phyloP scores from a whole-genome alignment of 2,888 invertebrate species.

The Megastigmus dorsalis region DNA sequence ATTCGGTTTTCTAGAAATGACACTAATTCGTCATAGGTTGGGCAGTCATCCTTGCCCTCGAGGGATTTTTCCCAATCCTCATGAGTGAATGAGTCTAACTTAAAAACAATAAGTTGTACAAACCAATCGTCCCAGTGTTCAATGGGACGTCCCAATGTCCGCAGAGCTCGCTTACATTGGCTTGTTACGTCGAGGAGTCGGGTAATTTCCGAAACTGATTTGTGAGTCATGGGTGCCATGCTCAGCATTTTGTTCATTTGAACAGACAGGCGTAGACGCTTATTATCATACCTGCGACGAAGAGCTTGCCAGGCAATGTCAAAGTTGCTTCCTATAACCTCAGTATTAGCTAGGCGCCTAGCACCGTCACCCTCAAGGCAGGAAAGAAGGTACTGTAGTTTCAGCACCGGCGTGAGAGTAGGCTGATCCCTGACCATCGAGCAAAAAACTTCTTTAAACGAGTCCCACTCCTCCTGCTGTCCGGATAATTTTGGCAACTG shows the following conservation, averaged over 20 bases:
- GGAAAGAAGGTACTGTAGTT: too few species aligned
- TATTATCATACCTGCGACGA: neutral
- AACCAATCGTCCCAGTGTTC: neutral
- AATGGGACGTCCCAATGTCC: too few species aligned
- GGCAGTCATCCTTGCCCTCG: neutral
- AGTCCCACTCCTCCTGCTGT: too few species aligned
- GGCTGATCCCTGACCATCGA: too few species aligned
- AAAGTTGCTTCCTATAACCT: neutral
- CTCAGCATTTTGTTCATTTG: neutral
- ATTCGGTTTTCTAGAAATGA: neutral
- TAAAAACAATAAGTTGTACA: neutral
- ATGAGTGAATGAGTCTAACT: neutral
- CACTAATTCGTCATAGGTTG: neutral
- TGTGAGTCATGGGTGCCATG: neutral
- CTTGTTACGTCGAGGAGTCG: neutral
- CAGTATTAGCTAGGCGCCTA: too few species aligned
- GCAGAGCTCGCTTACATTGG: too few species aligned
- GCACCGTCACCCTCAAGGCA: too few species aligned
- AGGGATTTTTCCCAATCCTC: slow-evolving; percentile 1
- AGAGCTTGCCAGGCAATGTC: neutral
- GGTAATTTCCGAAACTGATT: neutral
- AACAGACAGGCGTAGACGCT: neutral
- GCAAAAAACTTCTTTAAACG: too few species aligned
- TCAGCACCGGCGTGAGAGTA: too few species aligned
- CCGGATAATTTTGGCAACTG: too few species aligned